These are phyloP conservation scores for Silurus glanis DNA, from an alignment of 2,113 vertebrate genomes.

Conservation along the genomic window DNA sequence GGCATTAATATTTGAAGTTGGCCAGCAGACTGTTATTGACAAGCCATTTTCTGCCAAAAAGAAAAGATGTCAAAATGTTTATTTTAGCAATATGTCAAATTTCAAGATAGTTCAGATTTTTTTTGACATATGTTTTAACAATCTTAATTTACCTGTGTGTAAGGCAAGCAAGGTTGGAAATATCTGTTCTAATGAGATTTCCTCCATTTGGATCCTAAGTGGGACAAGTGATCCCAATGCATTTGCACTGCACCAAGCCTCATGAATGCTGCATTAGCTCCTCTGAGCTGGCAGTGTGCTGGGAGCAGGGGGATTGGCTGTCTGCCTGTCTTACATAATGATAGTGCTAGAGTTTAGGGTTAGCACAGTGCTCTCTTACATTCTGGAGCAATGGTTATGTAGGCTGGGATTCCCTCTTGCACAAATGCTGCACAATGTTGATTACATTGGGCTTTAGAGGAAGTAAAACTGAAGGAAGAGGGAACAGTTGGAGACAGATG, in stretches of 20 bases:
- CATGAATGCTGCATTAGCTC: constrained; percentile 67
- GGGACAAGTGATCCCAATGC: constrained; percentile 22
- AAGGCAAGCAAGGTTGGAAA: not conserved
- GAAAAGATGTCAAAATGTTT: not conserved
- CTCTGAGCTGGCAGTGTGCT: constrained; percentile 55
- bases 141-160: not conserved
- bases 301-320: constrained; percentile 22
- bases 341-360: too few relatives aligned
- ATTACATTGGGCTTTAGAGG: constrained; percentile 3
- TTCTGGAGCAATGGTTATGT: constrained; percentile 63
- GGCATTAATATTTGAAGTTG: not conserved
- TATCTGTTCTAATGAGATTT: constrained; percentile 13
- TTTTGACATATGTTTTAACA: not conserved
- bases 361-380: constrained; percentile 50
- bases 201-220: not conserved
- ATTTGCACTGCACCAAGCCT: constrained; percentile 62
- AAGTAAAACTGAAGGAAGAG: not conserved
- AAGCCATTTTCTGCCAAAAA: not conserved
- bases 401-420: constrained; percentile 73
- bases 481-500: not conserved
- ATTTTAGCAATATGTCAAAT: not conserved
- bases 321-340: constrained; percentile 65
- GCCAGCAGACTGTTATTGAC: not conserved
- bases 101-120: not conserved
- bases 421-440: not conserved